These are phyloP conservation scores for Atrina japonica DNA, from an alignment of 2,888 invertebrate species.

Conservation along the genomic window DNA sequence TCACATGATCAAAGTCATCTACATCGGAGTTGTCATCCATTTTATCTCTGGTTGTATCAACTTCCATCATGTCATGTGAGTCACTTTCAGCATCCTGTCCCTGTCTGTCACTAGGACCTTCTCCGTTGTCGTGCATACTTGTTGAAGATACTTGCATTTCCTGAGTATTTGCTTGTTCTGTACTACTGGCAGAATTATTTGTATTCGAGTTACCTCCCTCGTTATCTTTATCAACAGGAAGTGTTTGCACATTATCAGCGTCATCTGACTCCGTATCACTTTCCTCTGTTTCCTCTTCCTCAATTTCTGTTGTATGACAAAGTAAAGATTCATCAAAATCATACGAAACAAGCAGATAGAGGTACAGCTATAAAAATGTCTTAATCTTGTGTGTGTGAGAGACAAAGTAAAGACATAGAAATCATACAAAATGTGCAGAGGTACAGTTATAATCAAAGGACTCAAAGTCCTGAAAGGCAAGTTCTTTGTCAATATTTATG, in stretches of 20 bases:
- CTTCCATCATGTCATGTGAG: constrained; percentile 2
- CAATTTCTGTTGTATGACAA: constrained; percentile 6
- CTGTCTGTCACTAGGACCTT: neutral
- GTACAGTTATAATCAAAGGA: too few relatives aligned
- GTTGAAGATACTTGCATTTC: constrained; percentile 20
- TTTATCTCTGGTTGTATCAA: neutral
- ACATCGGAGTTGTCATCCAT: constrained; percentile 4
- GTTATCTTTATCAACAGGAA: too few relatives aligned
- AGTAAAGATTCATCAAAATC: too few relatives aligned
- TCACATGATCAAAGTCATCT: constrained; percentile 18
- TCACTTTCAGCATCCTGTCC: constrained; percentile 4
- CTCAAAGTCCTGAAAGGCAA: too few relatives aligned
- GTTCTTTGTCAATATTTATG: too few relatives aligned
- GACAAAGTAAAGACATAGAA: too few relatives aligned
- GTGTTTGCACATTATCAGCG: neutral
- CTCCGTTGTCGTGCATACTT: neutral
- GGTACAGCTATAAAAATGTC: too few relatives aligned
- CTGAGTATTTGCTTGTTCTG: constrained; percentile 13
- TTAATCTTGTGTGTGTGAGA: too few relatives aligned
- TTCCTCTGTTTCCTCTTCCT: constrained; percentile 22
- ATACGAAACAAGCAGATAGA: too few relatives aligned
- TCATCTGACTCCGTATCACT: constrained; percentile 18
- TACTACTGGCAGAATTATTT: constrained; percentile 2
- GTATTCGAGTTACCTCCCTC: neutral
- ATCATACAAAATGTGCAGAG: too few relatives aligned